A percentile compares a stretch with the other conserved stretches of the same genome.
Evolutionary conservation across 2,888 invertebrate genomes (phyloP).

Genomic region (Abrostola triplasia): DNA sequence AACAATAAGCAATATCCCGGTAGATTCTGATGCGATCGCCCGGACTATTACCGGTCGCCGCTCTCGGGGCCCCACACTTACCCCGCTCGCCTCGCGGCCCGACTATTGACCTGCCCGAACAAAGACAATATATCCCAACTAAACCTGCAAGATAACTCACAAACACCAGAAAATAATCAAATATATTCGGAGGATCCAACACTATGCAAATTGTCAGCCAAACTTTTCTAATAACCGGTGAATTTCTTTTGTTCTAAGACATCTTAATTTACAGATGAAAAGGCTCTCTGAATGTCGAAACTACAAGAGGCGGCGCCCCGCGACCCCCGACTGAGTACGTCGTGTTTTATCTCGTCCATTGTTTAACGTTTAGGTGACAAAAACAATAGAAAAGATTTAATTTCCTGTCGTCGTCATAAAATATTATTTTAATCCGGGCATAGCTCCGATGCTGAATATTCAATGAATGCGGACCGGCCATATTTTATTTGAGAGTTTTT

Average conservation of each 20-base stretch:
- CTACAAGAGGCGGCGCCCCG: constrained; percentile 22
- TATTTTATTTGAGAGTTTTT: constrained; percentile 78
- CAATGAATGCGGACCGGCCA: constrained; percentile 71
- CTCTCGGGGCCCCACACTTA: constrained; percentile 26
- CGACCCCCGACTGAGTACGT: constrained; percentile 12
- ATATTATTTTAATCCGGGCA: constrained; percentile 81
- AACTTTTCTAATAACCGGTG: constrained; percentile 54
- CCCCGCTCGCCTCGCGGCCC: constrained; percentile 25
- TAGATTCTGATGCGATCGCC: constrained; percentile 24
- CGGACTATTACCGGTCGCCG: constrained; percentile 27
- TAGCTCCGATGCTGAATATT: constrained; percentile 75
- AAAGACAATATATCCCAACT: constrained; percentile 13
- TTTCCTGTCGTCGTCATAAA: constrained; percentile 79
- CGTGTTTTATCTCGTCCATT: constrained; percentile 60
- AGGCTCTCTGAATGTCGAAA: constrained; percentile 18
- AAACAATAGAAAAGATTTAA: constrained; percentile 81
- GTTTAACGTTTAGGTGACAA: constrained; percentile 68
- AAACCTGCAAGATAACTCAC: constrained; percentile 17
- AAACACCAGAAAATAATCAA: constrained; percentile 19
- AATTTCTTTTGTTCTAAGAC: constrained; percentile 45
- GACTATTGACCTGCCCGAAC: constrained; percentile 31
- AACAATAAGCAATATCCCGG: constrained; percentile 14
- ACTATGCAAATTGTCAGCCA: constrained; percentile 27
- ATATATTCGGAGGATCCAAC: constrained; percentile 10
- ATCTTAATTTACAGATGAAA: constrained; percentile 47